These are phyloP conservation scores for Oscheius sp. DNA, from an alignment of 2,888 invertebrate species.

Conservation along the genomic window DNA sequence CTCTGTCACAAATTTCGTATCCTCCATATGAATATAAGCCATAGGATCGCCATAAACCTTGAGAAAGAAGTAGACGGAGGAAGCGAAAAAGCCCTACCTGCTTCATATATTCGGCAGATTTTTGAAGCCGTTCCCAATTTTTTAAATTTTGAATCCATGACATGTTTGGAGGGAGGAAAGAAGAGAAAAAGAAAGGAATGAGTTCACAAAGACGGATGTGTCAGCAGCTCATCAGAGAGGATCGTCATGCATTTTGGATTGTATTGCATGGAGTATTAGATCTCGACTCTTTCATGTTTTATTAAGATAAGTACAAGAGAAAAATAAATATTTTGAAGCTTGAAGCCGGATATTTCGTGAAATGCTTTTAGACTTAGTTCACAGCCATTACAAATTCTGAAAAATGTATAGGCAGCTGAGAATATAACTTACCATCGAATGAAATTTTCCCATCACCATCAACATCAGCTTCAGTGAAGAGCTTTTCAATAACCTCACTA, in stretches of 20 bases:
- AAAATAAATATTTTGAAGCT: background rate
- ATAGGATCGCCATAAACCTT: conserved; percentile 63
- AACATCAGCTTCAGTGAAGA: conserved; percentile 67
- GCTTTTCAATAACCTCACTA: conserved; percentile 60
- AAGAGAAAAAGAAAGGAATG: background rate
- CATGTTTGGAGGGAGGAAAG: conserved; percentile 34
- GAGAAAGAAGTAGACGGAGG: background rate
- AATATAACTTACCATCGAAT: conserved; percentile 57
- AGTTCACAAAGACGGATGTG: background rate
- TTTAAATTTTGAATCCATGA: conserved; percentile 64
- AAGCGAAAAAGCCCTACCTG: conserved; percentile 26
- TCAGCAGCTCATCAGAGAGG: background rate
- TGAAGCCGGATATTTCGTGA: background rate
- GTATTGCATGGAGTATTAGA: no score
- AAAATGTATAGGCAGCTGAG: conserved; percentile 26
- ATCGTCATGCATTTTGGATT: conserved; percentile 6
- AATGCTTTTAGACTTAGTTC: conserved; percentile 45
- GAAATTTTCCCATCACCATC: conserved; percentile 69
- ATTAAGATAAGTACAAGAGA: background rate
- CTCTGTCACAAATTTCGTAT: conserved; percentile 63
- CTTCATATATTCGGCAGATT: conserved; percentile 63
- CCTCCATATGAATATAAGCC: conserved; percentile 55
- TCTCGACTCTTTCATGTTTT: background rate
- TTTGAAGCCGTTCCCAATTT: conserved; percentile 58
- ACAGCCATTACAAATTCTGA: conserved; percentile 67